Conservation (phyloP, 2,797 vertebrate genomes). For the Ptychobarbus kaznakovi region DNA sequence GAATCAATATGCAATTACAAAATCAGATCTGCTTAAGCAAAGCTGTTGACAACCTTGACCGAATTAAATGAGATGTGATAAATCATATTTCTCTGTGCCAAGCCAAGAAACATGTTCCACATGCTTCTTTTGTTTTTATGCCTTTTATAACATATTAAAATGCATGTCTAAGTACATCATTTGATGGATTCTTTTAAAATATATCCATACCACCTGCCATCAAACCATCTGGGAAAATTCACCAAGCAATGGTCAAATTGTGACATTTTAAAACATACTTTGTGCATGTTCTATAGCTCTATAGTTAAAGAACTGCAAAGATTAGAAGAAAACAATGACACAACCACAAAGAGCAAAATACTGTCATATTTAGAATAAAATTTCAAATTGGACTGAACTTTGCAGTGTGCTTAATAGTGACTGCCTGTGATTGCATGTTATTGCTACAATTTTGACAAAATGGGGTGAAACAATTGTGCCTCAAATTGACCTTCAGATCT, state of each 20-base stretch:
- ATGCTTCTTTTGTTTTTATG: neutral
- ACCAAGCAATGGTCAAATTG: neutral
- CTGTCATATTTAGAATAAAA: neutral
- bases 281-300: neutral
- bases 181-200: neutral
- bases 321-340: neutral
- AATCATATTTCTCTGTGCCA: neutral
- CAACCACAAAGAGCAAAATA: neutral
- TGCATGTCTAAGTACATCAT: neutral
- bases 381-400: neutral
- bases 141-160: neutral
- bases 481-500: neutral
- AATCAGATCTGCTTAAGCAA: conserved; percentile 34
- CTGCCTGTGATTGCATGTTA: neutral
- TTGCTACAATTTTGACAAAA: neutral
- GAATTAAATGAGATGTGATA: neutral
- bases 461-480: neutral
- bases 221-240: neutral
- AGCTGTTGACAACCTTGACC: conserved; percentile 15
- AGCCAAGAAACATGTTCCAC: neutral
- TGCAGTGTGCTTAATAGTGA: neutral
- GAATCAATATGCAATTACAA: conserved; percentile 52
- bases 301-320: neutral
- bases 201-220: neutral
- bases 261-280: neutral